Evolutionary conservation across 2,113 vertebrate genomes (phyloP).

Genomic region (Phalacrocorax pelagicus): DNA sequence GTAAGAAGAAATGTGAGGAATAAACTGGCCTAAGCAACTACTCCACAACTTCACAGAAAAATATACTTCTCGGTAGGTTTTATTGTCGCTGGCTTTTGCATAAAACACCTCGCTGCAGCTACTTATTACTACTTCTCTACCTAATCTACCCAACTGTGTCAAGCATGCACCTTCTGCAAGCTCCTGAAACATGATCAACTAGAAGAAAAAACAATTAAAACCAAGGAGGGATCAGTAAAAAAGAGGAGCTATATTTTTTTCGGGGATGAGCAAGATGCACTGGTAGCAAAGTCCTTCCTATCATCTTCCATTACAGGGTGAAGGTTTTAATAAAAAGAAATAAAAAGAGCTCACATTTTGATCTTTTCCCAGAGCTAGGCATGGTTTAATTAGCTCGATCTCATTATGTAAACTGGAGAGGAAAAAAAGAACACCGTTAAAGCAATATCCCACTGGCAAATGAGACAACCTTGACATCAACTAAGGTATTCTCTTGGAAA

Average conservation of each 20-base stretch:
- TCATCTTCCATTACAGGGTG: slow-evolving; percentile 50
- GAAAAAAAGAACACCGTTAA: slow-evolving; percentile 48
- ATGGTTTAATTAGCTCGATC: slow-evolving; percentile 70
- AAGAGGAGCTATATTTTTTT: background rate
- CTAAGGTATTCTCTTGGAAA: slow-evolving; percentile 18
- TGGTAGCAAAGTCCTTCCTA: slow-evolving; percentile 8
- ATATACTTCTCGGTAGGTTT: background rate
- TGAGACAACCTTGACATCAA: slow-evolving; percentile 55
- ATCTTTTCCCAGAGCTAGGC: slow-evolving; percentile 65
- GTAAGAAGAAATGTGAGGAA: background rate
- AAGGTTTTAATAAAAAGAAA: slow-evolving; percentile 70
- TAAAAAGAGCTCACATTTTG: slow-evolving; percentile 62
- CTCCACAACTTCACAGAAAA: background rate
- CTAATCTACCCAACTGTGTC: background rate
- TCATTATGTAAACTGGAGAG: slow-evolving; percentile 60
- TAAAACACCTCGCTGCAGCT: background rate
- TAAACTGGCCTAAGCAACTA: background rate
- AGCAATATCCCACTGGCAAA: slow-evolving; percentile 55
- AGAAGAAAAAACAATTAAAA: slow-evolving; percentile 19
- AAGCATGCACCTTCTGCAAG: background rate
- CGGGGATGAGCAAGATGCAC: background rate
- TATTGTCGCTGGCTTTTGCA: background rate
- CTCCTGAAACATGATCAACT: background rate
- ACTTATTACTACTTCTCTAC: background rate
- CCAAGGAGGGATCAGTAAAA: background rate